Base-by-base conservation (phyloP, 2,113 vertebrate genomes). In the Rostratula benghalensis region DNA sequence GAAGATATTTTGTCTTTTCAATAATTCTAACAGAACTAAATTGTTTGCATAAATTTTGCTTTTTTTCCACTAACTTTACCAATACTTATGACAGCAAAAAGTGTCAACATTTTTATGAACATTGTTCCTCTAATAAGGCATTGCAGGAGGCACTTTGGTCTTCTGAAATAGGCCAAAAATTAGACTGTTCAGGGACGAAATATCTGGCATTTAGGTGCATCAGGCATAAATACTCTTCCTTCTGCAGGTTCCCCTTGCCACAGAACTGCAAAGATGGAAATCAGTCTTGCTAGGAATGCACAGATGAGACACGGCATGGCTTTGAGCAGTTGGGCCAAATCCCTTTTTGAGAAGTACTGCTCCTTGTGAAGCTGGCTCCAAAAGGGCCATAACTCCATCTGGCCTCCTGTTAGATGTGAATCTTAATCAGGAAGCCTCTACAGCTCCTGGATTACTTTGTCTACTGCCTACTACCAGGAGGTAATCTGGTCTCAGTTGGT, bases 11-110 rank as follows among this genome's bases (percentile, higher is more conserved):
- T 18, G 63, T 11, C 33, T 83, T 94, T 86, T 60, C 64, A 92
- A 59, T 70, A 88, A 86, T 77, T 87, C 68, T 53, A 92, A 77
- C 53, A 75, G 60, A 89, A 84, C 53, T 81, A 56, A 95, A 94
- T 90, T 92, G 54, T 83, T 94, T 86, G 67, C 80, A 92, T 86
- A 88, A 86, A 75, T 95, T 80, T 88, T 95, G 60, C 25, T 73
- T 78, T 81, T 83, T 92, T 96, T 77, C 60, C 35, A 71, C 46
- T 86, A 30, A 67, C 2, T 1, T 48, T 81, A 92, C 80, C 51
- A 25, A n/a, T 74, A 30, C 28, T 65, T 31, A 39, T 30, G 64
- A 86, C 6, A 67, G 41, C 54, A 85, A 94, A 46, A 10, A 59
- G 31, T 50, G 68, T 61, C 88, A 96, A 77, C 23, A 56, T 16